Conservation (phyloP, 2,113 vertebrate species). For the Chlamydotis undulata region DNA sequence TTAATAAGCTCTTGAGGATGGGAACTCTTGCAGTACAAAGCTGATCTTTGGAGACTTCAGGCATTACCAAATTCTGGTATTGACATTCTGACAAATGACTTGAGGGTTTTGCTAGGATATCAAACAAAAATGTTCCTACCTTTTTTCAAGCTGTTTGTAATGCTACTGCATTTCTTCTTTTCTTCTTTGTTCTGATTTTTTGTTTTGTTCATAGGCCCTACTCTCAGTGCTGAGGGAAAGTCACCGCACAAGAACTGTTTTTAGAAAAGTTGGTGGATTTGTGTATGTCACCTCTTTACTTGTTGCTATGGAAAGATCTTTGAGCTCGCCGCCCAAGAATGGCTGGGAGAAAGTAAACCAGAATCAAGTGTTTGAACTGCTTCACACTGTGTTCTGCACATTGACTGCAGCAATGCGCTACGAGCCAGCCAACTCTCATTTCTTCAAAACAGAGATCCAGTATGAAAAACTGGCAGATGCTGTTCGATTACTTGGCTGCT, state of each 20-base stretch:
- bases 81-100: not conserved
- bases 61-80: not conserved
- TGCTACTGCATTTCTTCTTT: not conserved
- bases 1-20: not conserved
- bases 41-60: not conserved
- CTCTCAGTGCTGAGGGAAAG: slow-evolving; percentile 90
- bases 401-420: slow-evolving; percentile 97
- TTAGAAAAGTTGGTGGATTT: slow-evolving; percentile 96
- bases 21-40: not conserved
- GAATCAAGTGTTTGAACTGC: slow-evolving; percentile 94
- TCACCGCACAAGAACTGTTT: slow-evolving; percentile 95
- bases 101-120: not conserved
- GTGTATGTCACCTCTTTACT: slow-evolving; percentile 96
- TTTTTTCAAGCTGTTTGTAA: not conserved
- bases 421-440: slow-evolving; percentile 96
- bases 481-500: slow-evolving; percentile 94
- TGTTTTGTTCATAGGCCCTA: slow-evolving; percentile 79
- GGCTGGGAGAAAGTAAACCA: slow-evolving; percentile 95
- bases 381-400: slow-evolving; percentile 93
- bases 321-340: slow-evolving; percentile 86
- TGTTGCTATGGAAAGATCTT: slow-evolving; percentile 94
- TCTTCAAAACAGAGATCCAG: slow-evolving; percentile 98
- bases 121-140: not conserved
- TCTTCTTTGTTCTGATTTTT: not conserved
- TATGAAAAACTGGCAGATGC: slow-evolving; percentile 98